These are phyloP conservation scores for Lathronympha strigana DNA, from an alignment of 2,888 invertebrate genomes.

Conservation along the genomic window DNA sequence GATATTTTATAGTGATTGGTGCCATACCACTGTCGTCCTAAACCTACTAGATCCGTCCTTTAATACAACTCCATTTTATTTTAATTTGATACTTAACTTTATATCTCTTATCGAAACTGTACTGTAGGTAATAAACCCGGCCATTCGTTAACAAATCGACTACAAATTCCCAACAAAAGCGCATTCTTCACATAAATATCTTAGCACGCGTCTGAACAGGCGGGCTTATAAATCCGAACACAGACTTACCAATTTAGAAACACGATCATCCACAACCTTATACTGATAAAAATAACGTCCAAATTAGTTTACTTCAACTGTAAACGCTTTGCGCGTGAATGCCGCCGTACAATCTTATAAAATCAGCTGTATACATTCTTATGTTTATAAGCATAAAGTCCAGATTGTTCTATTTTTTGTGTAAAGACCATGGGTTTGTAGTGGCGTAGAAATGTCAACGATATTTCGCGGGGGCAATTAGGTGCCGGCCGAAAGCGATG, in stretches of 20 bases:
- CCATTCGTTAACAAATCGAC: constrained; percentile 60
- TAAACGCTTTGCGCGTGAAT: constrained; percentile 1
- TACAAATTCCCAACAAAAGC: constrained; percentile 55
- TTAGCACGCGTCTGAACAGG: constrained; percentile 54
- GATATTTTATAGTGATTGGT: not conserved
- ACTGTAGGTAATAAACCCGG: constrained; percentile 18
- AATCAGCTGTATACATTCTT: not conserved
- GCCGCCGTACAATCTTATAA: constrained; percentile 16
- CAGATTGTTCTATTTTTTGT: not conserved
- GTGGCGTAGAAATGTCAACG: constrained; percentile 56
- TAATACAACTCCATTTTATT: not conserved
- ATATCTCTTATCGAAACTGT: constrained; percentile 6
- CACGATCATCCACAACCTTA: constrained; percentile 21
- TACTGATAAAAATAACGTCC: not conserved
- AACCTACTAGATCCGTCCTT: not conserved
- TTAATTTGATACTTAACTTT: constrained; percentile 8
- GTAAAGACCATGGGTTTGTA: constrained; percentile 19
- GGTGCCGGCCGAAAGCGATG: constrained; percentile 52
- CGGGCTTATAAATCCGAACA: constrained; percentile 62
- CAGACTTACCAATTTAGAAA: constrained; percentile 44
- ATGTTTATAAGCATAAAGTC: not conserved
- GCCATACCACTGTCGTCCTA: not conserved
- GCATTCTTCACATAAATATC: constrained; percentile 64
- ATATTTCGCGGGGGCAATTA: constrained; percentile 68
- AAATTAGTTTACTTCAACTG: constrained; percentile 4